A percentile compares a stretch with the other conserved stretches of the same genome.
Evolutionary conservation across 2,113 vertebrate species (phyloP).

Genomic region (Serinus canaria): DNA sequence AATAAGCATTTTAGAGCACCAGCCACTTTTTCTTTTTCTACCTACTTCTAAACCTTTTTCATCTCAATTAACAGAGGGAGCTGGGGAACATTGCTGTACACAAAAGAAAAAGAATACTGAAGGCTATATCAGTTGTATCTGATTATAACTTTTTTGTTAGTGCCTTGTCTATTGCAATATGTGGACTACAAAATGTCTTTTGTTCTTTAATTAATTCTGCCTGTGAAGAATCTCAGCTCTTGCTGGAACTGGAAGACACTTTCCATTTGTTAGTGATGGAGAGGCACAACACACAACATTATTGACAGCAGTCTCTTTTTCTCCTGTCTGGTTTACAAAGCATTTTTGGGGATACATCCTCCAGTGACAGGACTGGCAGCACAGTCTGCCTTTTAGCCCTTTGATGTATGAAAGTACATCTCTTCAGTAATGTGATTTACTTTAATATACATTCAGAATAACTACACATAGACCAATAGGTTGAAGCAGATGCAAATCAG

Average conservation of each 20-base stretch:
- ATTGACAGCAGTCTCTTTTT: rapidly evolving
- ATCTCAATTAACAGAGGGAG: not conserved
- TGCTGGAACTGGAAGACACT: not conserved
- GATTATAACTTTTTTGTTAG: not conserved
- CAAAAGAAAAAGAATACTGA: not conserved
- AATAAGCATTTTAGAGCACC: not conserved
- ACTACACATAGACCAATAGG: not conserved
- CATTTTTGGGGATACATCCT: not conserved
- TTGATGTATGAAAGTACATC: not conserved
- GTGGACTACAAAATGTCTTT: not conserved
- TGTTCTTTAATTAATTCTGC: not conserved
- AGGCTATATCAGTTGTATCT: not conserved
- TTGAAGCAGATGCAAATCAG: not conserved
- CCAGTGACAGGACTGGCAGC: not conserved
- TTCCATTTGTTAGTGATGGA: not conserved
- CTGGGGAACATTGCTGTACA: not conserved
- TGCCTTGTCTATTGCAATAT: not conserved
- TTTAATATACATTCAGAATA: not conserved
- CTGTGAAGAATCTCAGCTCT: not conserved
- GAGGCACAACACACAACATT: not conserved
- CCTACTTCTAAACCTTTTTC: not conserved
- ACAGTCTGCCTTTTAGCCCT: not conserved
- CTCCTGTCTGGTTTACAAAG: not conserved
- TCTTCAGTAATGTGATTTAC: not conserved
- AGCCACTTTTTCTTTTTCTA: not conserved